These are phyloP conservation scores for Momotus momota DNA, from an alignment of 2,797 vertebrate species.

Conservation along the genomic window DNA sequence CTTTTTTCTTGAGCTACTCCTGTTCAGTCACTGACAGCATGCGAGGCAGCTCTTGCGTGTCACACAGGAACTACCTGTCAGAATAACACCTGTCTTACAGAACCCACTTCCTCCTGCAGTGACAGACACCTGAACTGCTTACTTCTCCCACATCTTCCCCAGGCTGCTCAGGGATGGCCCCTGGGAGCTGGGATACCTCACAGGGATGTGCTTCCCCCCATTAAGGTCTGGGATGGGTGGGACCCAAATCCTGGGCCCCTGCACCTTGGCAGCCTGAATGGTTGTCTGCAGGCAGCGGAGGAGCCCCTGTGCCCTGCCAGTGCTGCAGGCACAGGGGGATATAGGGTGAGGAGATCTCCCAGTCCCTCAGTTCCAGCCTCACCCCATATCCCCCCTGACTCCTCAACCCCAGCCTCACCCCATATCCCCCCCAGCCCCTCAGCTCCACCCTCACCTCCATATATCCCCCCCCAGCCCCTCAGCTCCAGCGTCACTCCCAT, in stretches of 20 bases:
- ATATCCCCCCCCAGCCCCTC: not conserved
- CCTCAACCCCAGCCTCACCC: not conserved
- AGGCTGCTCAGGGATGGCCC: not conserved
- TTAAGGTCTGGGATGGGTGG: fast-evolving
- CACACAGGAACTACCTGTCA: not conserved
- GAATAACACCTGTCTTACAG: fast-evolving
- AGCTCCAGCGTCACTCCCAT: too few relatives aligned
- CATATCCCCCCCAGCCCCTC: not conserved
- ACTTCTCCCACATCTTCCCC: not conserved
- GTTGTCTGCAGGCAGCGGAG: not conserved
- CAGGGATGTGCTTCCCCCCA: fast-evolving
- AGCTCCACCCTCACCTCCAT: not conserved
- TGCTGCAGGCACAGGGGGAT: fast-evolving
- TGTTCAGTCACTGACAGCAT: not conserved
- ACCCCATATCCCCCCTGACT: not conserved
- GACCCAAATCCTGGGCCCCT: not conserved
- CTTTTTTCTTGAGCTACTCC: not conserved
- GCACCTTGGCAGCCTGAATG: not conserved
- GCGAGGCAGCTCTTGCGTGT: fast-evolving
- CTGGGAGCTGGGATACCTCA: fast-evolving
- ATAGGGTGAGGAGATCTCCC: not conserved
- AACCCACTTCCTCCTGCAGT: not conserved
- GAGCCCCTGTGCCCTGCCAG: not conserved
- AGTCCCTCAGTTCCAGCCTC: not conserved
- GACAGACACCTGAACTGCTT: fast-evolving